phyloP scores from a whole-genome alignment of 1,140 invertebrate genomes.

The Cylas formicarius region DNA sequence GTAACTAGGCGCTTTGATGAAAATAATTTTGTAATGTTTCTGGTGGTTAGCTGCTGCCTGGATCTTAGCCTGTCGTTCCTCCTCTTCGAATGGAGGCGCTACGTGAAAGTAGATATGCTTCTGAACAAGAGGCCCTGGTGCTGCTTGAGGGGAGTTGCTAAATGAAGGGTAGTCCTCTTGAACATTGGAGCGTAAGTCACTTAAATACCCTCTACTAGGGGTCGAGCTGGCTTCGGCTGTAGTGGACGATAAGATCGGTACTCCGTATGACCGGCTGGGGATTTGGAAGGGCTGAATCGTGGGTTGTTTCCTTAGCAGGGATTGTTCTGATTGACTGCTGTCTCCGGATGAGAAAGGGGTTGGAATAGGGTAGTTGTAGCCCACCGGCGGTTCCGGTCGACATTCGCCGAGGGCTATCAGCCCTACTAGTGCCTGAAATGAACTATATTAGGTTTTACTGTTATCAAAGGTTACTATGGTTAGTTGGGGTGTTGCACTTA shows the following conservation, averaged over 20 bases:
- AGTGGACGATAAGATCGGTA: slow-evolving; percentile 42
- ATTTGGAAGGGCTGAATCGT: no score
- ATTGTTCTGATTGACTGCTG: no score
- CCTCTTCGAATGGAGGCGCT: slow-evolving; percentile 61
- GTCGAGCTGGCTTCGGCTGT: slow-evolving; percentile 14
- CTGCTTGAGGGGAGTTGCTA: slow-evolving; percentile 5
- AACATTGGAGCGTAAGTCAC: slow-evolving; percentile 11
- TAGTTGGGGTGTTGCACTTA: no score
- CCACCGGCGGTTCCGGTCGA: slow-evolving; percentile 17
- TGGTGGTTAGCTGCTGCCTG: slow-evolving; percentile 51
- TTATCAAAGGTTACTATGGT: no score
- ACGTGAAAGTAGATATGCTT: slow-evolving; percentile 71
- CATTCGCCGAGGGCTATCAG: slow-evolving; percentile 14
- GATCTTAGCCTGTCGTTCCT: slow-evolving; percentile 46
- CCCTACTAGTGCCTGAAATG: slow-evolving; percentile 10
- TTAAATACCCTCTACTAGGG: slow-evolving; percentile 15
- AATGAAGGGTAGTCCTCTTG: not conserved
- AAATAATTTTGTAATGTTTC: slow-evolving; percentile 81
- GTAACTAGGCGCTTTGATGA: slow-evolving; percentile 79
- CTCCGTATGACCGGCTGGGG: slow-evolving; percentile 70
- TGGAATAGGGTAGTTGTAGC: slow-evolving; percentile 52
- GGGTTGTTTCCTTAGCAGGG: no score
- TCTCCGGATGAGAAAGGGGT: slow-evolving; percentile 71
- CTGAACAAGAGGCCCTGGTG: slow-evolving; percentile 43
- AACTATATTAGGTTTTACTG: no score